A percentile compares a stretch with the other conserved stretches of the same genome.
Conservation (phyloP, 2,888 invertebrate species). For the Troides aeacus region DNA sequence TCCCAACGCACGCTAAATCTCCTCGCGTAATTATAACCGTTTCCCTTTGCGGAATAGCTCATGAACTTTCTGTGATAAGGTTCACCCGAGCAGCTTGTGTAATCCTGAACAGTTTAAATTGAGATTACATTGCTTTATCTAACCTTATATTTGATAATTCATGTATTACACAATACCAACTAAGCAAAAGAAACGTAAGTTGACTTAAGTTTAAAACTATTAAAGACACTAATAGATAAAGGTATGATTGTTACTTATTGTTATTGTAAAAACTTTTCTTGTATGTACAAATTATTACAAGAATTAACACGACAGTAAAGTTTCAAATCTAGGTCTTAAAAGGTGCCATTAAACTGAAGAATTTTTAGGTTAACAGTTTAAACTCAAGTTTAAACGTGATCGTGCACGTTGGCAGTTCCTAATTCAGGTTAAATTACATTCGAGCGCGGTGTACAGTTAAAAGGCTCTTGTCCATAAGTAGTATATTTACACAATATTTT, state of each 20-base stretch:
- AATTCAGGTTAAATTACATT: not conserved
- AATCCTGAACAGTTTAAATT: too few species aligned
- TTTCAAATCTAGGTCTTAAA: conserved; percentile 5
- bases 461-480: not conserved
- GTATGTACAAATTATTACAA: too few species aligned
- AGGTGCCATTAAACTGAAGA: not conserved
- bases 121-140: too few species aligned
- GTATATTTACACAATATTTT: too few species aligned
- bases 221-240: too few species aligned
- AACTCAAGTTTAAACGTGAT: conserved; percentile 1
- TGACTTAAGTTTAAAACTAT: too few species aligned
- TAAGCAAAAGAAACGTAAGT: too few species aligned
- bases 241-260: too few species aligned
- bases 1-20: conserved; percentile 44
- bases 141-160: too few species aligned
- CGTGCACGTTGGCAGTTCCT: not conserved
- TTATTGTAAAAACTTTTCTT: too few species aligned
- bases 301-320: too few species aligned
- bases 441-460: not conserved
- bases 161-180: too few species aligned
- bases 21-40: conserved; percentile 51
- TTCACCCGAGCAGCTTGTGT: not conserved
- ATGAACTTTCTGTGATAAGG: conserved; percentile 7
- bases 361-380: conserved; percentile 3
- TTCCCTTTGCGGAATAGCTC: conserved; percentile 30